These are phyloP conservation scores for Sycon ciliatum DNA, from an alignment of 37 sponge, comb jelly and placozoan genomes.

Conservation along the genomic window DNA sequence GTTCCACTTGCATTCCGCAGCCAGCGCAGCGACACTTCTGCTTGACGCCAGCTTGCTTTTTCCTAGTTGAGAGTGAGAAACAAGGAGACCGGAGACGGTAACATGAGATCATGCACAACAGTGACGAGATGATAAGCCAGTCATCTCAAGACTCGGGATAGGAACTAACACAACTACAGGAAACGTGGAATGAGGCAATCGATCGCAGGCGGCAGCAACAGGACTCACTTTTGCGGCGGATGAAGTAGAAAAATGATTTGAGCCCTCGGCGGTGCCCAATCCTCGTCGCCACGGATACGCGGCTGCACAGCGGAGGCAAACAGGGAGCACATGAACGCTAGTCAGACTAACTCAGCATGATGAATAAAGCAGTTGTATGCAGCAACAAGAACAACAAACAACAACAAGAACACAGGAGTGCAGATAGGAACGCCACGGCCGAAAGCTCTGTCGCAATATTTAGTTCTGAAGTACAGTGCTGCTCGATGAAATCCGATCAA, in stretches of 20 bases:
- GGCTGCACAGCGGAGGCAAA: too few species aligned
- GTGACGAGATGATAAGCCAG: not conserved
- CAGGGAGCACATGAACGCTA: too few species aligned
- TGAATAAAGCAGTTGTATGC: too few species aligned
- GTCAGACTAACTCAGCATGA: too few species aligned
- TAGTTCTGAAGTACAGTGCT: too few species aligned
- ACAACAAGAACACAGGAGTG: too few species aligned
- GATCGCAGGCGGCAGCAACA: not conserved
- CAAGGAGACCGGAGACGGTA: not conserved
- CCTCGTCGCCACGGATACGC: slow-evolving; percentile 55
- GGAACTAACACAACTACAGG: not conserved
- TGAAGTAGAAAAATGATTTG: slow-evolving; percentile 78
- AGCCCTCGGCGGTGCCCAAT: slow-evolving; percentile 95
- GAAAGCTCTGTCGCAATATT: too few species aligned
- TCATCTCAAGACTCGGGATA: too few species aligned
- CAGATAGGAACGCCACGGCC: too few species aligned
- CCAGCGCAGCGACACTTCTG: slow-evolving; percentile 89
- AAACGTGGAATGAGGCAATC: not conserved
- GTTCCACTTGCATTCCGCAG: slow-evolving; percentile 84
- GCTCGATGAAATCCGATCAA: too few species aligned
- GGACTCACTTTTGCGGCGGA: slow-evolving; percentile 42
- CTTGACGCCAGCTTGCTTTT: slow-evolving; percentile 41
- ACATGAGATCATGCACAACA: not conserved
- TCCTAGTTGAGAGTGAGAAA: slow-evolving; percentile 12
- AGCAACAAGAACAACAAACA: too few species aligned